Percentiles rank a stretch among this genome's conserved stretches.
These are phyloP conservation scores for Pelecanoides urinatrix DNA, from an alignment of 2,113 vertebrate species.

Conservation along the genomic window DNA sequence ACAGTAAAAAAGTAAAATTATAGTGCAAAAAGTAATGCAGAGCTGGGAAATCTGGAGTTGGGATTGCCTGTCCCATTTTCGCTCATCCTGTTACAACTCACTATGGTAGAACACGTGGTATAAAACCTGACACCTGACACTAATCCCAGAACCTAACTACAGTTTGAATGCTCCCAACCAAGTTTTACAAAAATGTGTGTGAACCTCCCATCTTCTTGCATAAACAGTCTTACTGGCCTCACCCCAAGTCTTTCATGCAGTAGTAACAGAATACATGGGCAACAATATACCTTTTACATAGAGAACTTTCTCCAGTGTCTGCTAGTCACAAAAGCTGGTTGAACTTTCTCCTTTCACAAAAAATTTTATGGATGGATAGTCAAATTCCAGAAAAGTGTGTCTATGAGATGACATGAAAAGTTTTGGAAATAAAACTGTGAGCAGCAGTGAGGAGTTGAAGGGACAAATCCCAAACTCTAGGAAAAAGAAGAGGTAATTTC, in stretches of 20 bases:
- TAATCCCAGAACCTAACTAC: neutral
- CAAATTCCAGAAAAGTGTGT: neutral
- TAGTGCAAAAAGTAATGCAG: neutral
- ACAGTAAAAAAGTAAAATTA: neutral
- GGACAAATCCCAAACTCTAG: neutral
- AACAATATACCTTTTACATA: neutral
- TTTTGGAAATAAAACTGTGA: neutral
- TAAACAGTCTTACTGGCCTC: neutral
- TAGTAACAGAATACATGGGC: neutral
- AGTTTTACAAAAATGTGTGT: neutral
- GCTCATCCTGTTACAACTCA: neutral
- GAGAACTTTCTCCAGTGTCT: neutral
- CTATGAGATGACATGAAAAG: neutral
- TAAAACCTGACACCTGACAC: neutral
- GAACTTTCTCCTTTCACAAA: neutral
- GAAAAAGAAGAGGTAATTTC: neutral
- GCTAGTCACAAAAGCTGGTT: neutral
- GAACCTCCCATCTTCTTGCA: neutral
- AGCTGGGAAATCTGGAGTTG: neutral
- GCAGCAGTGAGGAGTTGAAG: neutral
- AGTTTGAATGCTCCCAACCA: neutral
- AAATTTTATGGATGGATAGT: neutral
- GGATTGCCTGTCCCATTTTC: neutral
- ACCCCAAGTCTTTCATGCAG: neutral
- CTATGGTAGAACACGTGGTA: neutral